A percentile compares a stretch with the other conserved stretches of the same genome.
These are phyloP conservation scores for Hippocampus abdominalis DNA, from an alignment of 2,113 vertebrate genomes.

Conservation along the genomic window DNA sequence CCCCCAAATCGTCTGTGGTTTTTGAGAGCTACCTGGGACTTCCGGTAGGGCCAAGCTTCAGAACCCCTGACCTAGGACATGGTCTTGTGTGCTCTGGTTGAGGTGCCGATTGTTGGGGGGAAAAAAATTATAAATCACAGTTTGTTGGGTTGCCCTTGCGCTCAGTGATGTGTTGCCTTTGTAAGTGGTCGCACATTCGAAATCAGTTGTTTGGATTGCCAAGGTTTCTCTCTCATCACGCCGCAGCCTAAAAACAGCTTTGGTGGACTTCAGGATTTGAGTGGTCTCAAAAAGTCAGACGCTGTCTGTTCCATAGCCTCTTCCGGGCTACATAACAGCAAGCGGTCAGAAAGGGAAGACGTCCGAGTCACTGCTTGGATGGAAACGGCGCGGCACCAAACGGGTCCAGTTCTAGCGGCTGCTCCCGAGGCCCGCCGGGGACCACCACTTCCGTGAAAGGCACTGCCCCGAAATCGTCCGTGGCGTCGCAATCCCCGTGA, in stretches of 20 bases:
- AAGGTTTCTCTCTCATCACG: neutral
- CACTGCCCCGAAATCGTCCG: constrained; percentile 92
- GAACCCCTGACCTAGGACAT: too few species aligned
- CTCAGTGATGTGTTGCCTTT: neutral
- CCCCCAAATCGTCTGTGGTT: neutral
- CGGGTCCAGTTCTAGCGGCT: constrained; percentile 83
- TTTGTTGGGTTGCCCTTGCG: neutral
- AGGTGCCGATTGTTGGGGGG: too few species aligned
- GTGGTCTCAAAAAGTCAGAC: neutral
- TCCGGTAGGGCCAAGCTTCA: too few species aligned
- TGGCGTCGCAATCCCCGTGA: constrained; percentile 70
- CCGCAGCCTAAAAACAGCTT: neutral
- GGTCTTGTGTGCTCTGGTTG: too few species aligned
- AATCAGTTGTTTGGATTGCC: neutral
- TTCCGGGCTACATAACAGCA: neutral
- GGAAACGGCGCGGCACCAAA: constrained; percentile 97
- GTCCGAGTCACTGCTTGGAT: constrained; percentile 82
- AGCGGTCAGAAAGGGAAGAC: neutral
- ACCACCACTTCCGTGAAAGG: constrained; percentile 89
- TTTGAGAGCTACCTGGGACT: neutral
- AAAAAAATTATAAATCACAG: neutral
- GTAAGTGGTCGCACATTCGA: neutral
- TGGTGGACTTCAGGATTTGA: neutral
- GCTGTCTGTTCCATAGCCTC: too few species aligned
- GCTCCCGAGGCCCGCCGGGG: constrained; percentile 63